These are phyloP conservation scores for Himalopsyche phryganea DNA, from an alignment of 1,140 invertebrate species.

Conservation along the genomic window DNA sequence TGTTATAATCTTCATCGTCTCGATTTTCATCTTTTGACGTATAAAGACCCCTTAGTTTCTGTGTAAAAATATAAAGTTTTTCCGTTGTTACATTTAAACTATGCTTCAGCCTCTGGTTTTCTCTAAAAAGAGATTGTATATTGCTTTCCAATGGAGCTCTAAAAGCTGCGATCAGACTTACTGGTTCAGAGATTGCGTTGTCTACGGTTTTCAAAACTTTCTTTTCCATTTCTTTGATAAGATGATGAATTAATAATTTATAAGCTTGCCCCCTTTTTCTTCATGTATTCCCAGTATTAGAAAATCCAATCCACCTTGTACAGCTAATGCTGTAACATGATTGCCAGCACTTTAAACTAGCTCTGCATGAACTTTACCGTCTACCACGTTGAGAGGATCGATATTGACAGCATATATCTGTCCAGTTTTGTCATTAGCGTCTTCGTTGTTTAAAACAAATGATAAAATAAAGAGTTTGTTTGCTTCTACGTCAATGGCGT, in stretches of 20 bases:
- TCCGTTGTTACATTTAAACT: background rate
- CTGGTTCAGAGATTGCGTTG: background rate
- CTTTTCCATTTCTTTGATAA: background rate
- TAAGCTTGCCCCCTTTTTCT: conserved; percentile 5
- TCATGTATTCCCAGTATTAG: conserved; percentile 7
- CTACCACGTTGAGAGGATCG: background rate
- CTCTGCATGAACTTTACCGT: background rate
- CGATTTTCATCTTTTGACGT: too few relatives aligned
- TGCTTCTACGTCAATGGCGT: background rate
- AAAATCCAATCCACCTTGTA: conserved; percentile 1
- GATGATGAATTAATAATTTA: background rate
- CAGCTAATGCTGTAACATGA: conserved; percentile 12
- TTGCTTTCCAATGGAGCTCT: background rate
- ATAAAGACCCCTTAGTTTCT: too few relatives aligned
- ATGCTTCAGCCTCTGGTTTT: background rate
- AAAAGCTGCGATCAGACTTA: background rate
- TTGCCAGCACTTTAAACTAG: background rate
- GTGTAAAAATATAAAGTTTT: background rate
- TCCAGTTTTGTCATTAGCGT: background rate
- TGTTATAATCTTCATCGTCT: too few relatives aligned
- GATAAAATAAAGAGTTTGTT: conserved; percentile 17
- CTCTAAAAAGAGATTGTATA: background rate
- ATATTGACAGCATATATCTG: background rate
- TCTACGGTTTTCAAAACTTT: conserved; percentile 8
- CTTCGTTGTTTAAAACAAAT: background rate